Percentiles rank a stretch among this genome's conserved stretches.
These are phyloP conservation scores for Tribolium freemani DNA, from an alignment of 2,888 invertebrate species.

Conservation along the genomic window DNA sequence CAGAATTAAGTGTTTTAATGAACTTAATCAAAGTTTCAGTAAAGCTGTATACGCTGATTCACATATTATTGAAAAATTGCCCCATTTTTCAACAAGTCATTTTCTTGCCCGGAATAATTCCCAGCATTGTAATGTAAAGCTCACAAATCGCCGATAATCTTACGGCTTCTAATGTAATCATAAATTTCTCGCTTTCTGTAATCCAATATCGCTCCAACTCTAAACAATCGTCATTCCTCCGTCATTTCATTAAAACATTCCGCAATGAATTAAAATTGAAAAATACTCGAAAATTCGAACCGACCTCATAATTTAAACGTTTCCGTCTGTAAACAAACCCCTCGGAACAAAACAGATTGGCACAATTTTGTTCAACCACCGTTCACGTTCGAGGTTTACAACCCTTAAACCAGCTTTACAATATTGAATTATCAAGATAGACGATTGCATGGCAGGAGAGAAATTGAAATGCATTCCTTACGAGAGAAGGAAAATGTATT, in stretches of 20 bases:
- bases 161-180: not conserved
- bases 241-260: not conserved
- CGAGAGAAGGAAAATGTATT: constrained; percentile 2
- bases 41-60: no score
- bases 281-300: not conserved
- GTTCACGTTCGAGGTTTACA: constrained; percentile 4
- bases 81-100: no score
- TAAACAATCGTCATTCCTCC: not conserved
- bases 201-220: not conserved
- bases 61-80: no score
- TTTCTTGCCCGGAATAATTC: not conserved
- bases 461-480: constrained; percentile 16
- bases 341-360: not conserved
- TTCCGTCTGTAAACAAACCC: no score
- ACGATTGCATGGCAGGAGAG: not conserved
- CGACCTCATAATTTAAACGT: no score
- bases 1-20: no score
- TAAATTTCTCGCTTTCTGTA: not conserved
- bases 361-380: not conserved
- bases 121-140: not conserved
- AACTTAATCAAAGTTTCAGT: no score
- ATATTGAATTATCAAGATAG: constrained; percentile 17
- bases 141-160: not conserved
- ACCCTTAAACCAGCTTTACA: not conserved
- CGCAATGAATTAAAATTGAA: not conserved